phyloP scores from a whole-genome alignment of 2,113 vertebrate species.

The Lasiurus borealis region DNA sequence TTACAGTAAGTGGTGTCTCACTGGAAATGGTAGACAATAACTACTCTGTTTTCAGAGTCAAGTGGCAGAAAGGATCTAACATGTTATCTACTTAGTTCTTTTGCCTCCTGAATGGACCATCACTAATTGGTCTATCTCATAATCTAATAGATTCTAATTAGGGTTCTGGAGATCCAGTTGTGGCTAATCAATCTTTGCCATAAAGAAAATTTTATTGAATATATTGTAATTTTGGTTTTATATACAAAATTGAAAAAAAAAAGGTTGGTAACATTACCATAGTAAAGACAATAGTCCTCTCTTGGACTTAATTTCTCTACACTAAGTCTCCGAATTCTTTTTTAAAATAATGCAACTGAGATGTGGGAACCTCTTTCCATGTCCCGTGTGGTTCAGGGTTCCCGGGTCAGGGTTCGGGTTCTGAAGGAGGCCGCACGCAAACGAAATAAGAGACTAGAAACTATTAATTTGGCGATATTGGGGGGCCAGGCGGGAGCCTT shows the following conservation, averaged over 20 bases:
- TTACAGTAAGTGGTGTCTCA: neutral
- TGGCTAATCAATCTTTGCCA: neutral
- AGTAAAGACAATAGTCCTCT: neutral
- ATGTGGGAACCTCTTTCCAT: too few species aligned
- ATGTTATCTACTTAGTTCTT: neutral
- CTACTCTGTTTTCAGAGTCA: neutral
- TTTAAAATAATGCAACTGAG: neutral
- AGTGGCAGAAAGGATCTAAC: neutral
- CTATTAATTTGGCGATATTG: too few species aligned
- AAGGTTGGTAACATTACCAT: neutral
- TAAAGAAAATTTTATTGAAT: neutral
- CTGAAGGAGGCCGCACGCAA: too few species aligned
- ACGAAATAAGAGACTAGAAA: too few species aligned
- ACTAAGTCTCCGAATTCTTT: neutral
- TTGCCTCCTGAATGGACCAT: neutral
- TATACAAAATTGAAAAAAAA: neutral
- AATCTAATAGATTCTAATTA: neutral
- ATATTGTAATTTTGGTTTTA: neutral
- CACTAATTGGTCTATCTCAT: neutral
- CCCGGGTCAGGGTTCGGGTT: too few species aligned
- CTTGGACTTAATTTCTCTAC: neutral
- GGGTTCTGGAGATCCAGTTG: neutral
- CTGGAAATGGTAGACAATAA: neutral
- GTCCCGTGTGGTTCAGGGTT: too few species aligned
- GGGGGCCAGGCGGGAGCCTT: too few species aligned